Conservation (phyloP, 2,888 invertebrate genomes). For the Sthenelais limicola region DNA sequence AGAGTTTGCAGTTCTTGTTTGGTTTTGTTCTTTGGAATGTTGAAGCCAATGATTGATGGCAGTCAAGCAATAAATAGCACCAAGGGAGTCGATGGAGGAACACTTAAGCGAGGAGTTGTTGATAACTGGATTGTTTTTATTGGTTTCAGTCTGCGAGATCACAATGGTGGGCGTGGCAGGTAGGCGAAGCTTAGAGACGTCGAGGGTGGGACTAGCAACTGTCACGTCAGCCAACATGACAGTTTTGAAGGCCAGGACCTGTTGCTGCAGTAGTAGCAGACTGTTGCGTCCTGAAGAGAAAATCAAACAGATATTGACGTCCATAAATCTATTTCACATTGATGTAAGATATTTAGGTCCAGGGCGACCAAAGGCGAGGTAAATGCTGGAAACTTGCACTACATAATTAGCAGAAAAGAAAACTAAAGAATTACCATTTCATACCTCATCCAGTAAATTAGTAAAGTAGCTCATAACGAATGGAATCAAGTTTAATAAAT, state of each 20-base stretch:
- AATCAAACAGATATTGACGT: not conserved
- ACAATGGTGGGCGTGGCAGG: not conserved
- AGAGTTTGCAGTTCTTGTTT: not conserved
- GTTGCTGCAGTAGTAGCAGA: constrained; percentile 11
- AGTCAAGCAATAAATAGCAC: constrained; percentile 25
- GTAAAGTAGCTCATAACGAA: no score
- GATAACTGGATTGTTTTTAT: not conserved
- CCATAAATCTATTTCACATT: not conserved
- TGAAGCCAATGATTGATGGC: constrained; percentile 6
- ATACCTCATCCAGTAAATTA: no score
- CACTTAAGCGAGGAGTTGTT: not conserved
- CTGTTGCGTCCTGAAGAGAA: not conserved
- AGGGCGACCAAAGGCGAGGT: no score
- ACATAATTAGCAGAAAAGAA: no score
- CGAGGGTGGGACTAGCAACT: constrained; percentile 9
- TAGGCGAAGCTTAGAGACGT: not conserved
- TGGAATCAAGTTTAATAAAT: no score
- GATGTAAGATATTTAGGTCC: no score
- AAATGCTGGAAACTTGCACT: no score
- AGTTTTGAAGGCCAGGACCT: constrained; percentile 4
- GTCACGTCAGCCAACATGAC: constrained; percentile 8
- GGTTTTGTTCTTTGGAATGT: not conserved
- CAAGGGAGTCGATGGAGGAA: constrained; percentile 27
- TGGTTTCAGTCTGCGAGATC: not conserved
- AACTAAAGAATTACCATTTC: no score